phyloP scores from a whole-genome alignment of 2,888 invertebrate genomes.

The Nebria brevicollis region DNA sequence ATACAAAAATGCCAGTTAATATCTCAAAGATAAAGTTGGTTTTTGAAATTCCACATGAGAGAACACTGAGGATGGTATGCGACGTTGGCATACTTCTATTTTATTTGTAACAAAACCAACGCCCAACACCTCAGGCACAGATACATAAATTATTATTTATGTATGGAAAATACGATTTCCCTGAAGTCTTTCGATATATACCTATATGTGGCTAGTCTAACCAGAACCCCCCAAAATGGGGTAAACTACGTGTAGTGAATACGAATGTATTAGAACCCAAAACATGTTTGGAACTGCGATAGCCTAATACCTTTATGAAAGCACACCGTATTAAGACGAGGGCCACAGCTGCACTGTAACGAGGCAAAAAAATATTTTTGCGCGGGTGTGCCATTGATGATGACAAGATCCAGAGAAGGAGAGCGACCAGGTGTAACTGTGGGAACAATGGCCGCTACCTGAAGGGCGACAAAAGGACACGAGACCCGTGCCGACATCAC shows the following conservation, averaged over 20 bases:
- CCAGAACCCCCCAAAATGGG: neutral
- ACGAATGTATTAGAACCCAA: neutral
- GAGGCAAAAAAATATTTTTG: conserved; percentile 13
- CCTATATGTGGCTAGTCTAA: neutral
- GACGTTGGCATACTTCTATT: conserved; percentile 19
- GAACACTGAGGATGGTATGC: conserved; percentile 8
- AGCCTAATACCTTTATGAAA: conserved; percentile 8
- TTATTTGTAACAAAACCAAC: conserved; percentile 9
- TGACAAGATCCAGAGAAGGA: conserved; percentile 4
- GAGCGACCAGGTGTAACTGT: conserved; percentile 19
- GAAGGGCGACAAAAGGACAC: conserved; percentile 23
- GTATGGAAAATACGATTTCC: conserved; percentile 19
- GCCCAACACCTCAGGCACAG: conserved; percentile 16
- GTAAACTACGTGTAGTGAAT: neutral
- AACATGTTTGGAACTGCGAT: conserved; percentile 17
- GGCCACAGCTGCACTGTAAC: conserved; percentile 18
- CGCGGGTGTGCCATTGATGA: conserved; percentile 31
- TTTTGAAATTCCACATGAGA: conserved; percentile 14
- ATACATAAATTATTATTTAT: conserved; percentile 30
- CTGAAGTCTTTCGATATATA: conserved; percentile 3
- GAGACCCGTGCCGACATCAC: conserved; percentile 24
- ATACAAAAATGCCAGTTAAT: too few relatives aligned
- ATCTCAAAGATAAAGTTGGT: neutral
- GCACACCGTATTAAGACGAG: conserved; percentile 15
- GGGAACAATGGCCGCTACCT: conserved; percentile 26